Evolutionary conservation across 2,113 vertebrate species (phyloP).

Genomic region (Actenoides lindsayi): DNA sequence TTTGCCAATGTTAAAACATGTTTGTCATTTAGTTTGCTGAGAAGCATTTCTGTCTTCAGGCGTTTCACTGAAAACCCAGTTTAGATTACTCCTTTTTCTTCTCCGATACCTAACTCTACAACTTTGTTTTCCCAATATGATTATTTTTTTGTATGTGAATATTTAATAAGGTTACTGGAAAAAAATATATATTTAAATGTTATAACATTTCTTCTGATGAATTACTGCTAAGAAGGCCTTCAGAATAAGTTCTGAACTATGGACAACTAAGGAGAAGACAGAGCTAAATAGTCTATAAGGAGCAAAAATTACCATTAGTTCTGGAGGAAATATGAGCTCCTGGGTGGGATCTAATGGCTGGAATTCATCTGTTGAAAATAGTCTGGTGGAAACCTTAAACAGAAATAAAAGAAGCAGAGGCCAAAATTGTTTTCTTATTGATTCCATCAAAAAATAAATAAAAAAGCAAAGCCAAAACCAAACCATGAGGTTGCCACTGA

Average conservation of each 20-base stretch:
- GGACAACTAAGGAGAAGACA: not conserved
- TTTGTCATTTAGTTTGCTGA: not conserved
- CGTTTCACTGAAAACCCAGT: not conserved
- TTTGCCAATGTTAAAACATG: not conserved
- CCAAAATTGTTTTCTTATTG: not conserved
- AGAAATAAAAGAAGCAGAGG: not conserved
- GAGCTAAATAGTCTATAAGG: not conserved
- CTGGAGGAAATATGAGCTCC: conserved; percentile 86
- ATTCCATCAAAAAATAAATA: not conserved
- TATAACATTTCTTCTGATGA: not conserved
- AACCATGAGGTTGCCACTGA: not conserved
- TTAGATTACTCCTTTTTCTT: not conserved
- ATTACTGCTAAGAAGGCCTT: not conserved
- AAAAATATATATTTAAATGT: not conserved
- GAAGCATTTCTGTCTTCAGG: not conserved
- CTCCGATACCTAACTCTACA: not conserved
- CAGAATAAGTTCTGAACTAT: not conserved
- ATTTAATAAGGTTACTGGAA: not conserved
- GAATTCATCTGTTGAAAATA: conserved; percentile 77
- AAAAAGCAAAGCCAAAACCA: not conserved
- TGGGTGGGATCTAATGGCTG: conserved; percentile 82
- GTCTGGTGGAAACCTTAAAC: conserved; percentile 39
- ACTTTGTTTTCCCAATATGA: not conserved
- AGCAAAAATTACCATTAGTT: conserved; percentile 75
- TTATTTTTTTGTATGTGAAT: not conserved